Conservation (phyloP, 1,140 invertebrate genomes). For the Lordiphosa collinella region DNA sequence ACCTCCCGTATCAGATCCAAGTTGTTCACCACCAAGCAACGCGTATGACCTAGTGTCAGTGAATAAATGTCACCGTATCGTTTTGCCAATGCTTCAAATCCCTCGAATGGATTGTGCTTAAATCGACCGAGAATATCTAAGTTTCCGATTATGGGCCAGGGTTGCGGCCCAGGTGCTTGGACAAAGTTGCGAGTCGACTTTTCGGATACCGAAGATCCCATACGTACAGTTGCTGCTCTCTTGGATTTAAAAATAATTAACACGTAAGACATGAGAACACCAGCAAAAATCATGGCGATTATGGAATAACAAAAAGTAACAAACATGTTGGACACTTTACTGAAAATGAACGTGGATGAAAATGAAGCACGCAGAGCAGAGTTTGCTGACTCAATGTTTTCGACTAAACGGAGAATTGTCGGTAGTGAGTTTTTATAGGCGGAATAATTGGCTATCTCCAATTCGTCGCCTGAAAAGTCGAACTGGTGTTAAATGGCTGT, state of each 20-base stretch:
- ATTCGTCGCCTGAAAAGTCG: too few relatives aligned
- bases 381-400: constrained; percentile 10
- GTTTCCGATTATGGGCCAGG: constrained; percentile 87
- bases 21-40: constrained; percentile 89
- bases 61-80: constrained; percentile 88
- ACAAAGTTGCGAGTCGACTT: constrained; percentile 15
- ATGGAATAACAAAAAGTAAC: constrained; percentile 11
- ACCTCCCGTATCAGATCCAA: constrained; percentile 88
- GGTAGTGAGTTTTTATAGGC: constrained; percentile 8
- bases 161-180: constrained; percentile 83
- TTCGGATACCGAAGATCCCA: constrained; percentile 2
- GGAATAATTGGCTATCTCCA: too few relatives aligned
- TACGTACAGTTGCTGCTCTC: constrained; percentile 12
- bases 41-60: constrained; percentile 85
- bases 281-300: constrained; percentile 9
- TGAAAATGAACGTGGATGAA: constrained; percentile 2
- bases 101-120: constrained; percentile 85
- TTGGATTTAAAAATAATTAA: constrained; percentile 20
- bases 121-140: constrained; percentile 84
- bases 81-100: constrained; percentile 85
- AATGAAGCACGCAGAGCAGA: constrained; percentile 3
- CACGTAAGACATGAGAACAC: constrained; percentile 28
- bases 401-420: constrained; percentile 15
- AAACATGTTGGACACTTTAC: constrained; percentile 35
- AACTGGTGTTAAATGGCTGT: too few relatives aligned